Evolutionary conservation across 2,797 vertebrate species (phyloP), one percentile per base, ranked within the genome.

Genomic region (Chaetophractus vellerosus): DNA sequence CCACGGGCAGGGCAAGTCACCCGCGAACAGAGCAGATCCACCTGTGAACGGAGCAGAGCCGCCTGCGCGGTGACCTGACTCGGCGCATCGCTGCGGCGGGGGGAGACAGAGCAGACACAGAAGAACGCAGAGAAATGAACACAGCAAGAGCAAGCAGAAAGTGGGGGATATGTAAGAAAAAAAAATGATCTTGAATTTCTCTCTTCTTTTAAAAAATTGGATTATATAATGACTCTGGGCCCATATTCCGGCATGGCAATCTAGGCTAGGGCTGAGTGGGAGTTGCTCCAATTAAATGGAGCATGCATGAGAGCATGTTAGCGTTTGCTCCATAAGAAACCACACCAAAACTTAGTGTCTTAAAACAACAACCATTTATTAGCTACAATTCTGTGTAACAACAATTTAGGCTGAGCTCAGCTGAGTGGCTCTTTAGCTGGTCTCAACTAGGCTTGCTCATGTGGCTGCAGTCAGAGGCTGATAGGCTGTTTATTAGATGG

Each of bases 181-280:
- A 92, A 71, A 88, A 94, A 38, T 28, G 48, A 9, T n/a, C 69
- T 48, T 79, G 41, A 61, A 78, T 48, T 52, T 45, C 82, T 66
- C n/a, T 85, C 38, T 72, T 68, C 26, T 88, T 61, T 55, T 33
- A 23, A 74, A 52, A 64, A 84, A 36, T 0, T 31, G 18, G 48
- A 78, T 52, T 57, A 7, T 33, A 14, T 0, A 3, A 24, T 15
- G 18, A 68, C 28, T 21, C 9, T 1, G 10, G 21, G 18, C 31
- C 57, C 75, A 28, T 2, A 48, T 6, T 6, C 57, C 18, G 5
- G 33, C 85, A 61, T 1, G 57, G 52, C 21, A 66, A 9, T 74
- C 55, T 5, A 21, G 21, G 61, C 52, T 24, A 19, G 36, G 38
- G 21, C 50, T 82, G 33, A 66, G 48, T 1, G 4, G 31, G 45